phyloP scores from a whole-genome alignment of 2,113 vertebrate species.

The Pollachius pollachius region DNA sequence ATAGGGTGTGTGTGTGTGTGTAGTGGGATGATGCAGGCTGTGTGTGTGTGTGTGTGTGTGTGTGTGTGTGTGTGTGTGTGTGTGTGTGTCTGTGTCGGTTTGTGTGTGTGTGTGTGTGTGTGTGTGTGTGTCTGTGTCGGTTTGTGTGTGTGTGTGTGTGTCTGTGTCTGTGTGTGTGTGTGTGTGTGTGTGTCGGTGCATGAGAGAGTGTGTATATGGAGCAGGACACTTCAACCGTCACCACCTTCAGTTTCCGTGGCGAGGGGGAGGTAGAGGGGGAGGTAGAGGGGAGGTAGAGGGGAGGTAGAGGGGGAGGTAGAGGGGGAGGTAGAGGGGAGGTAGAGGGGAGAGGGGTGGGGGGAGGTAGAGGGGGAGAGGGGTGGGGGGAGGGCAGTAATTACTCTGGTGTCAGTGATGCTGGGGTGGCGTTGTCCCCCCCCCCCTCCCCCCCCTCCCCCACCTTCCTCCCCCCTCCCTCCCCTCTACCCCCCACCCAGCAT shows the following conservation, averaged over 20 bases:
- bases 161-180: no score
- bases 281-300: neutral
- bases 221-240: conserved; percentile 17
- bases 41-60: conserved; percentile 52
- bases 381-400: conserved; percentile 73
- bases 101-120: no score
- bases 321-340: neutral
- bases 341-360: no score
- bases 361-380: conserved; percentile 11
- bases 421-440: conserved; percentile 67
- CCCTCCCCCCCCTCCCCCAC: conserved; percentile 68
- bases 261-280: neutral
- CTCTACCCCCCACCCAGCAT: conserved; percentile 81
- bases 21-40: neutral
- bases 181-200: conserved; percentile 11
- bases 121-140: conserved; percentile 27
- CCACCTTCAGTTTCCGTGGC: conserved; percentile 30
- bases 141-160: conserved; percentile 49
- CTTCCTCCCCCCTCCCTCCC: conserved; percentile 19
- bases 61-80: conserved; percentile 36
- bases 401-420: conserved; percentile 84
- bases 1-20: conserved; percentile 17
- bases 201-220: conserved; percentile 57
- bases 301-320: neutral
- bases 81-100: conserved; percentile 29